These are phyloP conservation scores for Hemiscyllium ocellatum DNA, from an alignment of 2,113 vertebrate genomes.

Conservation along the genomic window DNA sequence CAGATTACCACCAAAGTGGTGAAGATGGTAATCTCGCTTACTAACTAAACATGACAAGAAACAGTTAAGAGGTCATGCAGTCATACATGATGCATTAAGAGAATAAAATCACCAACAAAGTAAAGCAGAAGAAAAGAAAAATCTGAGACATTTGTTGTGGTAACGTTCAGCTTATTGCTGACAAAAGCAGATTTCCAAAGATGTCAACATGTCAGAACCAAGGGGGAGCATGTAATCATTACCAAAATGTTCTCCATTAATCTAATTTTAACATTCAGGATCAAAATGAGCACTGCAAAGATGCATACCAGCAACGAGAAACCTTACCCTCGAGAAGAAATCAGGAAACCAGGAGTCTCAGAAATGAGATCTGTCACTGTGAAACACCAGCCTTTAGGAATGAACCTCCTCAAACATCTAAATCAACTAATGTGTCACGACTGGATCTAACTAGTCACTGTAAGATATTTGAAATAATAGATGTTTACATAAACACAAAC, in stretches of 20 bases:
- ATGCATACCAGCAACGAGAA: background rate
- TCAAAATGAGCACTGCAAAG: background rate
- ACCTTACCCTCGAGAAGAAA: background rate
- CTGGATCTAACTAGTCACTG: background rate
- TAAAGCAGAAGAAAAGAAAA: background rate
- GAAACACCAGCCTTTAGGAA: background rate
- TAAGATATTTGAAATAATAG: background rate
- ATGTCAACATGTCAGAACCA: background rate
- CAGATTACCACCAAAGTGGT: background rate
- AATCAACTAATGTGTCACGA: background rate
- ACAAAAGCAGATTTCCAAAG: background rate
- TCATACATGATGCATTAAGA: background rate
- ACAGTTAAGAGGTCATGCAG: background rate
- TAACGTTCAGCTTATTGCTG: background rate
- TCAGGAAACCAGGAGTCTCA: constrained; percentile 10
- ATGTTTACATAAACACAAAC: background rate
- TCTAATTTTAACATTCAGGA: background rate
- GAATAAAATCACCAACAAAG: background rate
- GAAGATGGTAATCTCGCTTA: background rate
- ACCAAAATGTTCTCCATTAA: background rate
- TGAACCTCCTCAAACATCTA: no score
- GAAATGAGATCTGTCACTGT: background rate
- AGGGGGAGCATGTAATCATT: background rate
- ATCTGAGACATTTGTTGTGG: background rate
- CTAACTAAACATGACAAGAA: background rate